Percentiles rank a stretch among this genome's conserved stretches.
phyloP scores from a whole-genome alignment of 2,797 vertebrate species.

The Cyclopterus lumpus region DNA sequence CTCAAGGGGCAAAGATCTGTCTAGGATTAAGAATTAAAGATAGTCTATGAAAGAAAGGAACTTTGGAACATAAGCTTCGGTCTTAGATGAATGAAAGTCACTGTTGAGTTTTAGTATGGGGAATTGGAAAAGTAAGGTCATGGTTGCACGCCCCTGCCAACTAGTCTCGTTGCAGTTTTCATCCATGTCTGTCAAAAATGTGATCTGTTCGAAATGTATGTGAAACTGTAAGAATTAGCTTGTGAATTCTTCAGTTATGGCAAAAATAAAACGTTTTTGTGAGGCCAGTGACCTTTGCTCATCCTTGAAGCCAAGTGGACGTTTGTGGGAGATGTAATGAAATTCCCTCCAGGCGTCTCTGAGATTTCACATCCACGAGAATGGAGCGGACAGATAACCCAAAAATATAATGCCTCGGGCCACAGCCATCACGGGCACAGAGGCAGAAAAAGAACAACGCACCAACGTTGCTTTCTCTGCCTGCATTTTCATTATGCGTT shows the following conservation, averaged over 20 bases:
- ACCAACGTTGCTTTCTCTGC: constrained; percentile 3
- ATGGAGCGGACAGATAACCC: neutral
- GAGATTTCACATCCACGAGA: neutral
- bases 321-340: neutral
- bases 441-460: neutral
- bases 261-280: neutral
- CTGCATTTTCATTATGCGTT: neutral
- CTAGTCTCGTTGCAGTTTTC: neutral
- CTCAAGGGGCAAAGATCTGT: constrained; percentile 54
- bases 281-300: neutral
- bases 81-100: constrained; percentile 3
- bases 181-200: neutral
- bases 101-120: neutral
- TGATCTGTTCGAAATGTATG: neutral
- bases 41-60: constrained; percentile 36
- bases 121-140: neutral
- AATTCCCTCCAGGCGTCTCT: neutral
- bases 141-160: neutral
- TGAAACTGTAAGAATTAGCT: neutral
- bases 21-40: constrained; percentile 43
- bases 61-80: constrained; percentile 1
- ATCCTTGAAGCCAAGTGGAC: neutral
- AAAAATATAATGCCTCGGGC: neutral
- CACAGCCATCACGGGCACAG: neutral
- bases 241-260: neutral